Percentiles rank a stretch among this genome's conserved stretches.
phyloP scores from a whole-genome alignment of 2,113 vertebrate species.

The Enhydra lutris region DNA sequence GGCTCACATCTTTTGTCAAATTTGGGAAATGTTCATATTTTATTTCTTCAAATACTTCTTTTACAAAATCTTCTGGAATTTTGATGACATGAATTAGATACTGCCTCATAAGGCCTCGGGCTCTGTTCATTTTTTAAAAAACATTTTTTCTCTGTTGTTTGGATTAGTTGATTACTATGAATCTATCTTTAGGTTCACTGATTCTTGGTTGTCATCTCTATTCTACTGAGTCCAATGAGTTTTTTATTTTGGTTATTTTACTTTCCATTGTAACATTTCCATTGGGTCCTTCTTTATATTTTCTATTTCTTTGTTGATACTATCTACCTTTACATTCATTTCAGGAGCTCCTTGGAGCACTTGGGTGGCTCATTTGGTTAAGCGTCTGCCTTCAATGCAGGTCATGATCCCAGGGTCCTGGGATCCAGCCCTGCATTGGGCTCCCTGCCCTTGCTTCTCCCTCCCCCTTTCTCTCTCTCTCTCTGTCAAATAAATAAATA shows the following conservation, averaged over 20 bases:
- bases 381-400: no score
- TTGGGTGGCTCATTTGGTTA: no score
- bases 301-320: background rate
- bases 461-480: no score
- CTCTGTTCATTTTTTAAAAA: background rate
- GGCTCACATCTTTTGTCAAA: background rate
- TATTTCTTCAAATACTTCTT: slow-evolving; percentile 21
- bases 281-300: background rate
- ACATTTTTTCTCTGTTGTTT: background rate
- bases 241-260: background rate
- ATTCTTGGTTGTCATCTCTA: background rate
- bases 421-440: no score
- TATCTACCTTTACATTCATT: background rate
- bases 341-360: background rate
- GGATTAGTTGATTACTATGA: background rate
- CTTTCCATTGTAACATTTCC: background rate
- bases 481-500: no score
- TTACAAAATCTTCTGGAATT: slow-evolving; percentile 15
- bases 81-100: background rate
- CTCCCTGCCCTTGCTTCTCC: no score
- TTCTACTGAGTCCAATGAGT: background rate
- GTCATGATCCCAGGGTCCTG: no score
- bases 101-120: background rate
- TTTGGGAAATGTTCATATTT: background rate
- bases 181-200: background rate